These are phyloP conservation scores for Rhogogaster chlorosoma DNA, from an alignment of 2,888 invertebrate genomes.

Conservation along the genomic window DNA sequence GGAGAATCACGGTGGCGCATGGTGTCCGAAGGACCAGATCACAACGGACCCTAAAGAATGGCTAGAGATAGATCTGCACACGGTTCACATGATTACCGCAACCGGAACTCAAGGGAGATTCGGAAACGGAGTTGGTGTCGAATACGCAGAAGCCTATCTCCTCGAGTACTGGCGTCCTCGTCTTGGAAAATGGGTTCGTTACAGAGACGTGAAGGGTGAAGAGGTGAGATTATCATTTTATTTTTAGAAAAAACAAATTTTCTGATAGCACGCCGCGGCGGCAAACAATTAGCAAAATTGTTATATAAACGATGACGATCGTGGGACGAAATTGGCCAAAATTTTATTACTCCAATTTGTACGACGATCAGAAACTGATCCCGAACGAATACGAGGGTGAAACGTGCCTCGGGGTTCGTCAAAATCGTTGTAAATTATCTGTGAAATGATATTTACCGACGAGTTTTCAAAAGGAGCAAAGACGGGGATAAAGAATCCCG, in stretches of 20 bases:
- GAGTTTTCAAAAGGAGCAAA: not conserved
- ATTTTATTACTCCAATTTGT: not conserved
- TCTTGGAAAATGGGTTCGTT: conserved; percentile 82
- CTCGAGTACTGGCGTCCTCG: conserved; percentile 84
- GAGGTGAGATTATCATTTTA: conserved; percentile 78
- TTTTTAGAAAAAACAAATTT: conserved; percentile 56
- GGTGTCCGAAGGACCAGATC: conserved; percentile 85
- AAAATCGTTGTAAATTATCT: not conserved
- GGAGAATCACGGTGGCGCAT: conserved; percentile 85
- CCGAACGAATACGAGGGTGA: not conserved
- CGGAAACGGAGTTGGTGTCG: conserved; percentile 85
- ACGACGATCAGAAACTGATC: not conserved
- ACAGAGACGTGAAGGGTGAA: conserved; percentile 81
- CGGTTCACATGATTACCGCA: conserved; percentile 82
- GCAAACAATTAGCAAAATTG: not conserved
- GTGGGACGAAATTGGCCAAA: not conserved
- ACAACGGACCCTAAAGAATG: conserved; percentile 80
- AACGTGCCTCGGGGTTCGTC: not conserved
- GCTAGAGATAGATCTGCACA: conserved; percentile 82
- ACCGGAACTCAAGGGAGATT: conserved; percentile 85
- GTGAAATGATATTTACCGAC: not conserved
- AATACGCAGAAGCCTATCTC: conserved; percentile 83
- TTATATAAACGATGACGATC: not conserved
- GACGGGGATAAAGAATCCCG: not conserved
- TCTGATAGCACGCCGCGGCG: not conserved